Evolutionary conservation across 2,888 invertebrate species (phyloP), one percentile per base, ranked within the genome.

Genomic region (Scaptomyza reducta): DNA sequence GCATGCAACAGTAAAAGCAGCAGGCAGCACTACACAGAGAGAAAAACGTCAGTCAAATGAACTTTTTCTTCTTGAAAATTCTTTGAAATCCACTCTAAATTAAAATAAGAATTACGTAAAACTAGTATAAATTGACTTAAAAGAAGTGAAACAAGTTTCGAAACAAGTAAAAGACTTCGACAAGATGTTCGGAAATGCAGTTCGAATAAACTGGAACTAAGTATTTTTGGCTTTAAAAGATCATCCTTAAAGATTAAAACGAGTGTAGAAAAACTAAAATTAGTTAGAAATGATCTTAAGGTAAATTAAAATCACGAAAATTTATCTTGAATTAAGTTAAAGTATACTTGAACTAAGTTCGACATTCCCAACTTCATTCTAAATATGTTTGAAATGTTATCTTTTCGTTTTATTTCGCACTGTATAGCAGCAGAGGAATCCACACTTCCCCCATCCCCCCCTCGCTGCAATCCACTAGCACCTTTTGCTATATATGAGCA

Each of bases 391-490:
- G 22, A 27, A 7, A 27, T 27, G 7, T 27, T 27, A 5, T 27
- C 27, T 27, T 27, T 27, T 27, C 1, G 7, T 6, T 7, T 6
- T 33, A n/a, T 40, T 40, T 40, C 16, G 40, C 40, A 16, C 16
- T 16, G 16, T 40, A 10, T 16, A 65, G 68, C 55, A 68, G 62
- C 73, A 50, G 35, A 65, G 40, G 54, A 59, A 58, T 56, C 16
- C 51, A 42, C 59, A 42, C 55, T 54, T 54, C 44, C 22, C 40
- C 33, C 60, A 14, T 6, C 1, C 31, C 31, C 9, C 31, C 9
- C 6, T 1, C n/a, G 31, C 31, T 3, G 1, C 45, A 75, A 77
- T 60, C 68, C 54, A 59, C 49, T 59, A 77, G 62, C 77, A 74
- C 73, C 77, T 74, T 38, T 71, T 62, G 41, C 44, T 50, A 56